Evolutionary conservation across 2,113 vertebrate species (phyloP).

Genomic region (Leptobrachium leishanense): DNA sequence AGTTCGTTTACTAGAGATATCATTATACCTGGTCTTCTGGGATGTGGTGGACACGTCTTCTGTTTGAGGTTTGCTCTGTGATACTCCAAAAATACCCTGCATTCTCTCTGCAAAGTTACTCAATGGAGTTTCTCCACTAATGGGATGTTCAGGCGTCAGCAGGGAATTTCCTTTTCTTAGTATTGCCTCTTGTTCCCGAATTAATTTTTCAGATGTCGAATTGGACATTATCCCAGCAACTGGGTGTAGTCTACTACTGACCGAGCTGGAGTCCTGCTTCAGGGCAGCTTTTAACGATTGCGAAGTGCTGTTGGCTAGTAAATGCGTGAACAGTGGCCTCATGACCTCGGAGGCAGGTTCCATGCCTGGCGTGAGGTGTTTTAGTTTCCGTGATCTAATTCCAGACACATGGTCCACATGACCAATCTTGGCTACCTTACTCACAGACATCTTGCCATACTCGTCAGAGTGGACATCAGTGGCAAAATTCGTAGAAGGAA

Average conservation of each 20-base stretch:
- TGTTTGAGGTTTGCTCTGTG: not conserved
- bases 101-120: not conserved
- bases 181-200: not conserved
- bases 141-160: not conserved
- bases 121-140: not conserved
- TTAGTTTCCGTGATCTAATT: not conserved
- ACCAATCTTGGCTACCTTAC: not conserved
- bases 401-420: not conserved
- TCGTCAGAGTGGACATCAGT: not conserved
- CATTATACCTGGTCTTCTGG: not conserved
- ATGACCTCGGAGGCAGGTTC: not conserved
- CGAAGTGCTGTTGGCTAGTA: not conserved
- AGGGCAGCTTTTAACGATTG: not conserved
- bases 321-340: not conserved
- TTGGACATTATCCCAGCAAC: not conserved
- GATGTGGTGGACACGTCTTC: slow-evolving; percentile 15
- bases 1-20: slow-evolving; percentile 3
- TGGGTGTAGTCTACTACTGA: not conserved
- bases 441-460: not conserved
- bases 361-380: not conserved
- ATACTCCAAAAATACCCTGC: not conserved
- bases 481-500: not conserved
- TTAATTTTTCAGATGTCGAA: not conserved
- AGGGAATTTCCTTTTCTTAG: not conserved
- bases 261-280: not conserved